A percentile compares a stretch with the other conserved stretches of the same genome.
phyloP scores from a whole-genome alignment of 2,888 invertebrate species.

The Dynastes grantii region DNA sequence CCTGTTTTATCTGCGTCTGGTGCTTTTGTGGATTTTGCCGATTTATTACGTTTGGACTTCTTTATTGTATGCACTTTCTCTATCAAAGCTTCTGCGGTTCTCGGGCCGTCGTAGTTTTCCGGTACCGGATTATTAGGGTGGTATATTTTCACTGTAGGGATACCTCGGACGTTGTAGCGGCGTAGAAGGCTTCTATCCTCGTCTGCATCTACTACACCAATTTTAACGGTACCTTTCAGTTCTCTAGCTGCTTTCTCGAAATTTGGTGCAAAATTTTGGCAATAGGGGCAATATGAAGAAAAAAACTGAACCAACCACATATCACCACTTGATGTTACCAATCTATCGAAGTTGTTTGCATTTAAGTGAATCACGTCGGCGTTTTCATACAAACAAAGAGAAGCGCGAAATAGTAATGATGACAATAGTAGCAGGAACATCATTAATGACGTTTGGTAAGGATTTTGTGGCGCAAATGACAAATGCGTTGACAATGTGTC shows the following conservation, averaged over 20 bases:
- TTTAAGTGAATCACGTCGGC: conserved; percentile 51
- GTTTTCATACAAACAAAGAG: conserved; percentile 47
- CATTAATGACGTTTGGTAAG: conserved; percentile 16
- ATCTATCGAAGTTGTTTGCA: conserved; percentile 51
- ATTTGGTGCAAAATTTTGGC: conserved; percentile 56
- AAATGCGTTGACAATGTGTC: background rate
- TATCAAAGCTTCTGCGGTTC: conserved; percentile 53
- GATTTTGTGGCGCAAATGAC: background rate
- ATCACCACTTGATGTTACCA: conserved; percentile 53
- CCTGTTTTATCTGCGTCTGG: conserved; percentile 32
- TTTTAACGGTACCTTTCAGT: conserved; percentile 54
- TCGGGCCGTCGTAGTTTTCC: conserved; percentile 55
- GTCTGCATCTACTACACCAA: conserved; percentile 55
- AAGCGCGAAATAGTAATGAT: conserved; percentile 27
- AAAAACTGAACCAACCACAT: conserved; percentile 58
- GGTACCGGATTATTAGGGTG: conserved; percentile 52
- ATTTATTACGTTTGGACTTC: conserved; percentile 34
- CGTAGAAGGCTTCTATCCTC: conserved; percentile 50
- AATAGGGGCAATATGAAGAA: conserved; percentile 57
- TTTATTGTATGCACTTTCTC: conserved; percentile 45
- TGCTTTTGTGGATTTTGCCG: conserved; percentile 9
- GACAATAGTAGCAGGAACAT: conserved; percentile 32
- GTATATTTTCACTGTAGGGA: conserved; percentile 57
- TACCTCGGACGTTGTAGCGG: conserved; percentile 53
- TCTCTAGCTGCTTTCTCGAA: conserved; percentile 54